Evolutionary conservation across 2,113 vertebrate genomes (phyloP), one percentile per base, ranked within the genome.

Genomic region (Manacus vitellinus): DNA sequence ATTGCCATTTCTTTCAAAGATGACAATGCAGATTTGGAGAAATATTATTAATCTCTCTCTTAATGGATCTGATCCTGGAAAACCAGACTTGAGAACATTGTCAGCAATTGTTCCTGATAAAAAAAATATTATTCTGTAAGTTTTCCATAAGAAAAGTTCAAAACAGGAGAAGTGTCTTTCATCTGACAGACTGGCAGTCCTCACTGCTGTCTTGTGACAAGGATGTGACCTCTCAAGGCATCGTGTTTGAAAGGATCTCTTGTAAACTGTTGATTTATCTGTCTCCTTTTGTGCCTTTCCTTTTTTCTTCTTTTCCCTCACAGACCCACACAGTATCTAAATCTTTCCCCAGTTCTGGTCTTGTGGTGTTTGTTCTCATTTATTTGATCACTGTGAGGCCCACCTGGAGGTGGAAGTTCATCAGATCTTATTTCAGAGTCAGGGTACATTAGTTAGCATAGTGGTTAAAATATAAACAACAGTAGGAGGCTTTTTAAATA

Each of bases 391-490:
- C 17, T 65, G 39, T 81, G 76, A 94, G 89, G 83, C 77, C 86
- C 77, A 86, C 21, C 47, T 21, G 0, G 70, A 88, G 84, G 94
- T 92, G 80, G 93, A 95, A 95, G 94, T 95, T 97, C 91, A 96
- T 95, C 95, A 95, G 96, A 84, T 86, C 76, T 94, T 84, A 67
- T 95, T 97, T 94, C 89, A 97, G 94, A 95, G 65, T 89, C 91
- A 94, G 65, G 52, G 65, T 92, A 91, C 76, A 19, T 75, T 87
- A 33, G 95, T 97, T 97, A 95, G 95, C 94, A 92, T 70, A 97
- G 76, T 95, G 94, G 96, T 97, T 97, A 97, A 97, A 96, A 96
- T 97, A 94, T 86, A 95, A 97, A 92, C 96, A 95, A 74, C 33
- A 37, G 61, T 25, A 91, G 76, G 66, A 91, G 91, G 65, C 19